These are phyloP conservation scores for Drosophila demipolita DNA, from an alignment of 2,888 invertebrate genomes.

Conservation along the genomic window DNA sequence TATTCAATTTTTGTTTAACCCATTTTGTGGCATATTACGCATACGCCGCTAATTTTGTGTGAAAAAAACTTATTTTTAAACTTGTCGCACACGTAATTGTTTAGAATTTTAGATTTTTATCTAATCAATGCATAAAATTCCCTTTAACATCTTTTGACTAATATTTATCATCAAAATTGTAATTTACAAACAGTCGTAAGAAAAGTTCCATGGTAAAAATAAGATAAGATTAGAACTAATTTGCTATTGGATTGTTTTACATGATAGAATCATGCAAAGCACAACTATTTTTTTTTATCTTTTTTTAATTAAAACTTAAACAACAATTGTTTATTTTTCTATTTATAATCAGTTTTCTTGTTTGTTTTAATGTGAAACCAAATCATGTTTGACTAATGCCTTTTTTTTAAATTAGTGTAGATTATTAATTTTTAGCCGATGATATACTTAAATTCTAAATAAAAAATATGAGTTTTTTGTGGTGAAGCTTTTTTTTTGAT, in stretches of 20 bases:
- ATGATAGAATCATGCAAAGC: constrained; percentile 1
- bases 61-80: not conserved
- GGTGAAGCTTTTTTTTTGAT: not conserved
- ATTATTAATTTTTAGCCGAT: not conserved
- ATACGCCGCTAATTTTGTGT: constrained; percentile 22
- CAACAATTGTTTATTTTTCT: not conserved
- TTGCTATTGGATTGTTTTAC: not conserved
- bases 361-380: not conserved
- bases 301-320: not conserved
- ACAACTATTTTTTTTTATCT: not conserved
- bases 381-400: too few species aligned
- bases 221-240: constrained; percentile 12
- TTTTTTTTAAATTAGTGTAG: too few species aligned
- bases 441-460: not conserved
- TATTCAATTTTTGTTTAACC: constrained; percentile 23
- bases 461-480: not conserved
- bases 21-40: constrained; percentile 11
- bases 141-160: not conserved
- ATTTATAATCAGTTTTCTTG: not conserved
- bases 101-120: not conserved
- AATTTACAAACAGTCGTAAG: not conserved
- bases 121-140: not conserved
- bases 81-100: not conserved
- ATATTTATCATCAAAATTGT: not conserved
- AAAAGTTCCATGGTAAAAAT: not conserved